These are phyloP conservation scores for Tinamus major DNA, from an alignment of 2,797 vertebrate genomes.

Conservation along the genomic window DNA sequence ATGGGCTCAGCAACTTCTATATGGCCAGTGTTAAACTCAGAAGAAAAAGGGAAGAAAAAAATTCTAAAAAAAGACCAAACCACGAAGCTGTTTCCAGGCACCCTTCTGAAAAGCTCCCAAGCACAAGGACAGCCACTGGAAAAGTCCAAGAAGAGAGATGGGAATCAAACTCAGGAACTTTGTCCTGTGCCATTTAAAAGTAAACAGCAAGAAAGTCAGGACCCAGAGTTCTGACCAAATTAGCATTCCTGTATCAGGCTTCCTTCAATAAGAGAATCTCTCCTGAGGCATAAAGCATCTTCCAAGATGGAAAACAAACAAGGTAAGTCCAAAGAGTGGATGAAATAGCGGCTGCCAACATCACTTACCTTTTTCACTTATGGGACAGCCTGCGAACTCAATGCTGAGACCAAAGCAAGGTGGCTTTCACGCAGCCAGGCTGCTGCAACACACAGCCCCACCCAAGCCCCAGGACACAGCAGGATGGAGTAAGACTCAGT, in stretches of 20 bases:
- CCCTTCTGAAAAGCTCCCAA: constrained; percentile 15
- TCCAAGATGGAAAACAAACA: background rate
- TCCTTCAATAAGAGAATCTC: background rate
- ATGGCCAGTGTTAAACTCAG: background rate
- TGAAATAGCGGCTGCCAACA: background rate
- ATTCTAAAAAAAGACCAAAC: background rate
- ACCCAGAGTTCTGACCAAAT: background rate
- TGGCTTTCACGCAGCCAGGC: background rate
- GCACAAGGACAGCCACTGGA: constrained; percentile 8
- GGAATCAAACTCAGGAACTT: background rate
- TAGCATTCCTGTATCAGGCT: background rate
- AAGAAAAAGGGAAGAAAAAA: background rate
- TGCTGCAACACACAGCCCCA: background rate
- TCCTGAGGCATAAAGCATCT: background rate
- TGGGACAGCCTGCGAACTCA: background rate
- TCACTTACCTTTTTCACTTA: background rate
- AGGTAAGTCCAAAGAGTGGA: background rate
- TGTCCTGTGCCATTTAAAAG: background rate
- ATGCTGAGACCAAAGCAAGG: background rate
- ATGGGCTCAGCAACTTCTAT: background rate
- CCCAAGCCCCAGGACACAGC: background rate
- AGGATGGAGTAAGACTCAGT: background rate
- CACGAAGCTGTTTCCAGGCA: constrained; percentile 33
- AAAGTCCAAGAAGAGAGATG: background rate
- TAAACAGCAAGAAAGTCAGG: background rate